Evolutionary conservation across 2,797 vertebrate genomes (phyloP).

Genomic region (Lepus oiostolus): DNA sequence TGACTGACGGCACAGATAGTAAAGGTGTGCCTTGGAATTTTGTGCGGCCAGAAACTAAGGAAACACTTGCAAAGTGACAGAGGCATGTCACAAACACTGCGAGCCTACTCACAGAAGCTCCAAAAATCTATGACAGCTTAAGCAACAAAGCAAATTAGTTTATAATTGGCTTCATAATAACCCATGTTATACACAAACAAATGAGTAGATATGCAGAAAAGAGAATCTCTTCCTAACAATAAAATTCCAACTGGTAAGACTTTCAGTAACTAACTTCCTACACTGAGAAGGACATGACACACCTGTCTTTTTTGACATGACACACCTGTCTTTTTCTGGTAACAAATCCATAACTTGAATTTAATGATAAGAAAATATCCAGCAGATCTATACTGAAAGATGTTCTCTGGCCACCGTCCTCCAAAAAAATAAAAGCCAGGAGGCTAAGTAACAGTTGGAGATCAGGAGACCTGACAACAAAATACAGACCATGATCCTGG

Average conservation of each 20-base stretch:
- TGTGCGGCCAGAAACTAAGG: neutral
- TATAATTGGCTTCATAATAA: slow-evolving; percentile 4
- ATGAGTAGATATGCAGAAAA: neutral
- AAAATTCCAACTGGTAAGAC: neutral
- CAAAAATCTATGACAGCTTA: neutral
- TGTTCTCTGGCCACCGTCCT: neutral
- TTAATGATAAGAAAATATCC: neutral
- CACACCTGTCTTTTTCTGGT: neutral
- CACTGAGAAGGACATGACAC: neutral
- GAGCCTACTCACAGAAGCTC: neutral
- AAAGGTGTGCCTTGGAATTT: neutral
- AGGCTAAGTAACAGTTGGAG: neutral
- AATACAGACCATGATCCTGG: neutral
- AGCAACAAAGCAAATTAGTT: neutral
- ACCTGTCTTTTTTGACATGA: neutral
- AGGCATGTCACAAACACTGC: neutral
- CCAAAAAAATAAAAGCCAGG: neutral
- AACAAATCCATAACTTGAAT: neutral
- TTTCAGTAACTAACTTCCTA: neutral
- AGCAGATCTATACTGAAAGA: neutral
- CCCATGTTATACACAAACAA: neutral
- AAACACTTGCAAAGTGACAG: neutral
- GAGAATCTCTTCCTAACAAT: neutral
- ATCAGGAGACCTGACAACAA: neutral
- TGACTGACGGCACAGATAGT: neutral